These are phyloP conservation scores for Amphimallon solstitiale DNA, from an alignment of 2,888 invertebrate species.

Conservation along the genomic window DNA sequence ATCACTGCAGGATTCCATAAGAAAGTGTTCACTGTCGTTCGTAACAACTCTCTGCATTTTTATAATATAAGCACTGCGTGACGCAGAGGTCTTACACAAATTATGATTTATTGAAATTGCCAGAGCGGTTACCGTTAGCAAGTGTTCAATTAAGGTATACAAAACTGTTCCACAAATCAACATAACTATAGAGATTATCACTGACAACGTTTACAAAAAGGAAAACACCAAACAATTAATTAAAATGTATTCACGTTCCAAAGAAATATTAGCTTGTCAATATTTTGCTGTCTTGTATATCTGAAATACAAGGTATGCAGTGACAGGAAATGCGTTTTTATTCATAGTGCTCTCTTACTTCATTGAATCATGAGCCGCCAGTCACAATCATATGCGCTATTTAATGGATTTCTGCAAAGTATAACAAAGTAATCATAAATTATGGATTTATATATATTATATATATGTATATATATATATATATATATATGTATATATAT, in stretches of 20 bases:
- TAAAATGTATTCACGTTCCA: neutral
- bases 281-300: too few relatives aligned
- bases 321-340: constrained; percentile 16
- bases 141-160: too few relatives aligned
- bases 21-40: neutral
- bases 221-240: neutral
- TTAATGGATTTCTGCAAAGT: neutral
- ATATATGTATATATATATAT: too few relatives aligned
- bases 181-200: too few relatives aligned
- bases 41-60: neutral
- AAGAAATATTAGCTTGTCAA: too few relatives aligned
- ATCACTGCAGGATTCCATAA: neutral
- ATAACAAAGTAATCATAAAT: constrained; percentile 20
- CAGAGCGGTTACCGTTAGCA: neutral
- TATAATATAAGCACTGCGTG: neutral
- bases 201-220: neutral
- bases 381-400: constrained; percentile 2
- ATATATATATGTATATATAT: too few relatives aligned
- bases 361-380: constrained; percentile 6
- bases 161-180: too few relatives aligned
- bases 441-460: constrained; percentile 14
- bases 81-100: neutral
- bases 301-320: neutral
- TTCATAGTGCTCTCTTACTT: neutral
- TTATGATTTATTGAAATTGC: constrained; percentile 1